Conservation (phyloP, 2,797 vertebrate genomes). For the Sebastes taczanowskii region DNA sequence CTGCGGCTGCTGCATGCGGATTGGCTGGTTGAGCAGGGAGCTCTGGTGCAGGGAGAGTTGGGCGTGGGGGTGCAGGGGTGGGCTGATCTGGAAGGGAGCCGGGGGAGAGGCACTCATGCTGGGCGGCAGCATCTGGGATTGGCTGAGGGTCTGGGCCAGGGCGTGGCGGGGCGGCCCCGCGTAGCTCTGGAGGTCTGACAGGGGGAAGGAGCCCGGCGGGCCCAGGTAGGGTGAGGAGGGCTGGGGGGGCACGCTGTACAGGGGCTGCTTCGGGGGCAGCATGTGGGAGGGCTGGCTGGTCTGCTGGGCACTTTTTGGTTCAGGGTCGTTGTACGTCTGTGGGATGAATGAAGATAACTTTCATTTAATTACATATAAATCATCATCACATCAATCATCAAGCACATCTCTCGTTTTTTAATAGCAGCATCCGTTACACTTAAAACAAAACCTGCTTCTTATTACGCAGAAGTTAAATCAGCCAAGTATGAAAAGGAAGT, state of each 20-base stretch:
- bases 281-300: conserved; percentile 90
- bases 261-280: conserved; percentile 92
- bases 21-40: conserved; percentile 93
- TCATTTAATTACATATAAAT: neutral
- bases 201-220: conserved; percentile 91
- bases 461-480: neutral
- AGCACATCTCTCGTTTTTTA: neutral
- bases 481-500: neutral
- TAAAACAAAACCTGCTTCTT: neutral
- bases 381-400: neutral
- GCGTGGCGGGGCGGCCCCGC: conserved; percentile 87
- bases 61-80: conserved; percentile 89
- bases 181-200: conserved; percentile 94
- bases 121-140: conserved; percentile 92
- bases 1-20: conserved; percentile 97
- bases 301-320: conserved; percentile 92
- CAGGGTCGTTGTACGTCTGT: conserved; percentile 94
- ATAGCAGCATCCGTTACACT: conserved; percentile 14
- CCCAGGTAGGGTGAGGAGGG: conserved; percentile 91
- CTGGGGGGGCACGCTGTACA: conserved; percentile 93
- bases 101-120: conserved; percentile 95
- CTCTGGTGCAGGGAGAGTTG: conserved; percentile 96
- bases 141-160: conserved; percentile 88
- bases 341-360: conserved; percentile 5
- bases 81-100: conserved; percentile 94